Evolutionary conservation across 1,140 invertebrate genomes (phyloP).

Genomic region (Lepidurus couesii): DNA sequence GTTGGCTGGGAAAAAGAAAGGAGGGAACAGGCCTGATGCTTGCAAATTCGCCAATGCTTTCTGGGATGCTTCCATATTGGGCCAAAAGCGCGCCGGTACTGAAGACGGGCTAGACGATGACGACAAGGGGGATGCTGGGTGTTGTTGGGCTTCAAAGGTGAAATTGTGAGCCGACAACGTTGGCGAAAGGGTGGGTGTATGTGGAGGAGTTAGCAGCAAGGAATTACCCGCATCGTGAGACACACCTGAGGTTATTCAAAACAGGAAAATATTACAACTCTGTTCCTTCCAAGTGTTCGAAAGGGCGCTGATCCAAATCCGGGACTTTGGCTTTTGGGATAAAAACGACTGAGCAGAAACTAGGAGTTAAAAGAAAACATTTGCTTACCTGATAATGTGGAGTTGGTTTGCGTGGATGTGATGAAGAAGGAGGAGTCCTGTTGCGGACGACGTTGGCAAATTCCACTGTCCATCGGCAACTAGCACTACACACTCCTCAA

Average conservation of each 20-base stretch:
- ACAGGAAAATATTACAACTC: background rate
- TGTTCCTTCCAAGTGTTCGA: no score
- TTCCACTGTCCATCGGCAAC: constrained; percentile 34
- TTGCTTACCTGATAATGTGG: background rate
- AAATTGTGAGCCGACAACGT: constrained; percentile 34
- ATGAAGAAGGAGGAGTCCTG: constrained; percentile 27
- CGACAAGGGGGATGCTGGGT: constrained; percentile 19
- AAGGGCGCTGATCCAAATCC: no score
- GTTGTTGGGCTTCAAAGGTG: constrained; percentile 35
- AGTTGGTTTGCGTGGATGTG: constrained; percentile 25
- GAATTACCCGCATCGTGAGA: constrained; percentile 35
- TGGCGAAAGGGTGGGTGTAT: constrained; percentile 38
- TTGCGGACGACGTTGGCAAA: constrained; percentile 32
- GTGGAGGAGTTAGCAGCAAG: constrained; percentile 39
- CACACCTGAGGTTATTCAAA: constrained; percentile 1
- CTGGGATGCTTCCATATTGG: constrained; percentile 29
- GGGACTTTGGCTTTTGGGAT: no score
- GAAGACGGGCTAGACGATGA: background rate
- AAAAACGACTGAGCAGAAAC: background rate
- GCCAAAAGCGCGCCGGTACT: background rate
- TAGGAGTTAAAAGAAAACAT: background rate
- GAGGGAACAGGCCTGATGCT: constrained; percentile 27
- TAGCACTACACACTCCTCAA: background rate
- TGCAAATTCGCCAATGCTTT: constrained; percentile 26
- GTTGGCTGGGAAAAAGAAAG: constrained; percentile 25